Conservation (phyloP, 2,113 vertebrate species). For the Crotalus viridis region DNA sequence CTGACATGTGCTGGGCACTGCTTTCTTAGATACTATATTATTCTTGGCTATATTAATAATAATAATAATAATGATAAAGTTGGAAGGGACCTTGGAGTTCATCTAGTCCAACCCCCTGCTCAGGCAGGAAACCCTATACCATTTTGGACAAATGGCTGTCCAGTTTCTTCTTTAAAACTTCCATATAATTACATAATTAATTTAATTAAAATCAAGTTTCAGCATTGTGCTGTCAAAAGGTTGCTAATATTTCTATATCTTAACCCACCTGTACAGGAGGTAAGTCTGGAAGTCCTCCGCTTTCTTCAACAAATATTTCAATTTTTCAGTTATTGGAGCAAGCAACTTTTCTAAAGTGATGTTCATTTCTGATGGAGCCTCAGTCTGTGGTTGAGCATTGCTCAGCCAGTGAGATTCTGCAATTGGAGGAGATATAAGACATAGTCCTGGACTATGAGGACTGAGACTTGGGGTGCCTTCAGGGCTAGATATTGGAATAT, state of each 20-base stretch:
- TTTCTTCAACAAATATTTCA: slow-evolving; percentile 73
- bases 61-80: too few relatives aligned
- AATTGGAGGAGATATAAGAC: not conserved
- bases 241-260: not conserved
- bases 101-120: too few relatives aligned
- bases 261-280: slow-evolving; percentile 69
- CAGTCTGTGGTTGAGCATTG: not conserved
- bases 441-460: not conserved
- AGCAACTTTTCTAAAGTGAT: slow-evolving; percentile 59
- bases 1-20: not conserved
- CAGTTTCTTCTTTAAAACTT: too few relatives aligned
- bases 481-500: slow-evolving; percentile 4
- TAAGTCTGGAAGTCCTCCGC: slow-evolving; percentile 70
- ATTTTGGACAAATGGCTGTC: too few relatives aligned
- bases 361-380: slow-evolving; percentile 4
- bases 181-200: too few relatives aligned
- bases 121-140: too few relatives aligned
- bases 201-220: not conserved
- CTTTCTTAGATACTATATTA: not conserved
- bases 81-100: too few relatives aligned
- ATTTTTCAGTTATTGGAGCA: slow-evolving; percentile 64
- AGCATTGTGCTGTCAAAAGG: not conserved
- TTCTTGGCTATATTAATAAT: not conserved
- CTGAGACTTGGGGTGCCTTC: not conserved
- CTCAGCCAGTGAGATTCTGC: slow-evolving; percentile 24